phyloP scores from a whole-genome alignment of 2,113 vertebrate genomes.

The Corythornis madagascariensis region DNA sequence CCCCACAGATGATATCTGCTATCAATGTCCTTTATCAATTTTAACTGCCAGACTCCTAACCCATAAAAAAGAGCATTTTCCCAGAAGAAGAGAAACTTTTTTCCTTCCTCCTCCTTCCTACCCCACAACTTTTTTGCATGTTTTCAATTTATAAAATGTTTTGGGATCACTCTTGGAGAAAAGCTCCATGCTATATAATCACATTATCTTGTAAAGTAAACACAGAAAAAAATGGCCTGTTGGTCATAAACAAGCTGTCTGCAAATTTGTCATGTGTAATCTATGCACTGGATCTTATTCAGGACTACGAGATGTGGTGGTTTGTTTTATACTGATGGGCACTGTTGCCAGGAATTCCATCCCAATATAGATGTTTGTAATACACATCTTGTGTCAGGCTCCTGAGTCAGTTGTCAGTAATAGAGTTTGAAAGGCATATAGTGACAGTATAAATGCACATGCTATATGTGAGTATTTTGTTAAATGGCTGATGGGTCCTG shows the following conservation, averaged over 20 bases:
- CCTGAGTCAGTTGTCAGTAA: conserved; percentile 48
- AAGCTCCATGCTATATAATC: conserved; percentile 22
- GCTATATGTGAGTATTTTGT: conserved; percentile 39
- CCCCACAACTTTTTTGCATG: neutral
- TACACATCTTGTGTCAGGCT: conserved; percentile 37
- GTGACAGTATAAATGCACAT: conserved; percentile 57
- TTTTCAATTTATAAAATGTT: conserved; percentile 26
- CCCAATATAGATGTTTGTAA: conserved; percentile 53
- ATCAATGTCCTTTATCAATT: neutral
- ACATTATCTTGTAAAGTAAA: conserved; percentile 57
- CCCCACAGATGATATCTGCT: neutral
- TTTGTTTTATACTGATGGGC: conserved; percentile 54
- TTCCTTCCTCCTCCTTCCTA: neutral
- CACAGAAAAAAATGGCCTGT: conserved; percentile 19
- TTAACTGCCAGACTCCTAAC: neutral
- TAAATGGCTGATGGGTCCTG: neutral
- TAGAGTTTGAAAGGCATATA: conserved; percentile 59
- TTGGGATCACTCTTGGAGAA: conserved; percentile 6
- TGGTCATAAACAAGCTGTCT: conserved; percentile 69
- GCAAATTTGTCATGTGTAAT: conserved; percentile 52
- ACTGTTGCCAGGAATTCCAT: conserved; percentile 50
- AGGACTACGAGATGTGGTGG: conserved; percentile 29
- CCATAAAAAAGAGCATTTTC: neutral
- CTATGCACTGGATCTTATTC: conserved; percentile 48
- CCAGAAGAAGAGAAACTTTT: neutral